phyloP scores from a whole-genome alignment of 2,113 vertebrate genomes.

The Sphyrna mokarran region DNA sequence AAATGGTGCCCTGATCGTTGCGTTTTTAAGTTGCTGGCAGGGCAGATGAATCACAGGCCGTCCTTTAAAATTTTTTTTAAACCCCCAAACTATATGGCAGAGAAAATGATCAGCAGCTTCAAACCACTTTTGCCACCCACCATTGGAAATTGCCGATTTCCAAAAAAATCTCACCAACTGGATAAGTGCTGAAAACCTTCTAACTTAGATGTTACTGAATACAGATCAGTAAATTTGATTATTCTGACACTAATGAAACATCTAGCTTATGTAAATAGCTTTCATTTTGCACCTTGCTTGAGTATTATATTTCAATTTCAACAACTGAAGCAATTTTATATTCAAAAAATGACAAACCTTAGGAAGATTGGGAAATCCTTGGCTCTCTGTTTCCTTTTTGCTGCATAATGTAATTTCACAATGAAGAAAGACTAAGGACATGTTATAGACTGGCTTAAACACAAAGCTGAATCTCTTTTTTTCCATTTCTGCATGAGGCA shows the following conservation, averaged over 20 bases:
- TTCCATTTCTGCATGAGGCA: conserved; percentile 54
- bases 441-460: conserved; percentile 74
- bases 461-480: conserved; percentile 82
- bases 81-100: too few species aligned
- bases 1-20: too few species aligned
- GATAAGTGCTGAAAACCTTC: neutral
- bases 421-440: conserved; percentile 77
- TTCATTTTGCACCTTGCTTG: neutral
- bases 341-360: conserved; percentile 57
- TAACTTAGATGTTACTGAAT: neutral
- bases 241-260: neutral
- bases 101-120: too few species aligned
- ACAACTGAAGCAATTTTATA: neutral
- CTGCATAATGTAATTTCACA: conserved; percentile 82
- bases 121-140: too few species aligned
- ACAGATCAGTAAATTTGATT: neutral
- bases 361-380: conserved; percentile 64
- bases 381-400: conserved; percentile 49
- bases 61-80: too few species aligned
- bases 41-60: too few species aligned
- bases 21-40: too few species aligned
- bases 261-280: neutral
- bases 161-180: too few species aligned
- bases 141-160: too few species aligned
- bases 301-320: neutral